A percentile compares a stretch with the other conserved stretches of the same genome.
These are phyloP conservation scores for Falco berigora DNA, from an alignment of 2,797 vertebrate species.

Conservation along the genomic window DNA sequence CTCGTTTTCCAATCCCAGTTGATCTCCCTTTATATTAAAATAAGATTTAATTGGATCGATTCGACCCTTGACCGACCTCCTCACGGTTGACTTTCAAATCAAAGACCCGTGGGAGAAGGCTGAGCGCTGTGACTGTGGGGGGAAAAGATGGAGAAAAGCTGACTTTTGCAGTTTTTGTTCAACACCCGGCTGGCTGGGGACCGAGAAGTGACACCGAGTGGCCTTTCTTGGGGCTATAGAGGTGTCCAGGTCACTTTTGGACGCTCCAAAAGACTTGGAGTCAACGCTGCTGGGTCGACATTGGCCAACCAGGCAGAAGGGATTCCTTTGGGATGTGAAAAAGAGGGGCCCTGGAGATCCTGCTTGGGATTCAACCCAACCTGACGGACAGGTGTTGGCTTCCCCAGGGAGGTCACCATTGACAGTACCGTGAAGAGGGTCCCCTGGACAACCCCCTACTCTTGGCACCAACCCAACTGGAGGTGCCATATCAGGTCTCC, in stretches of 20 bases:
- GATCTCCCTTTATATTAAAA: not conserved
- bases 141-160: not conserved
- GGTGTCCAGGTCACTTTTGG: not conserved
- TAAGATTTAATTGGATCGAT: not conserved
- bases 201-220: fast-evolving
- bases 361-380: not conserved
- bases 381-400: fast-evolving
- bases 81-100: not conserved
- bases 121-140: not conserved
- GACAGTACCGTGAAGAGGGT: fast-evolving
- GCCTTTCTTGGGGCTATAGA: fast-evolving
- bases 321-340: no score
- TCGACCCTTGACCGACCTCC: not conserved
- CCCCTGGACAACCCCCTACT: not conserved
- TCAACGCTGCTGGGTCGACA: not conserved
- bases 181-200: fast-evolving
- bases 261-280: not conserved
- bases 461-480: not conserved
- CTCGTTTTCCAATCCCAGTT: not conserved
- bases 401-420: no score
- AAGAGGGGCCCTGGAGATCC: not conserved
- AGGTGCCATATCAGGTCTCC: not conserved
- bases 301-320: not conserved
- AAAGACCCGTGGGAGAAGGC: not conserved
- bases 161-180: not conserved